A percentile compares a stretch with the other conserved stretches of the same genome.
These are phyloP conservation scores for Oceanodroma leucorhoa DNA, from an alignment of 2,797 vertebrate species.

Conservation along the genomic window DNA sequence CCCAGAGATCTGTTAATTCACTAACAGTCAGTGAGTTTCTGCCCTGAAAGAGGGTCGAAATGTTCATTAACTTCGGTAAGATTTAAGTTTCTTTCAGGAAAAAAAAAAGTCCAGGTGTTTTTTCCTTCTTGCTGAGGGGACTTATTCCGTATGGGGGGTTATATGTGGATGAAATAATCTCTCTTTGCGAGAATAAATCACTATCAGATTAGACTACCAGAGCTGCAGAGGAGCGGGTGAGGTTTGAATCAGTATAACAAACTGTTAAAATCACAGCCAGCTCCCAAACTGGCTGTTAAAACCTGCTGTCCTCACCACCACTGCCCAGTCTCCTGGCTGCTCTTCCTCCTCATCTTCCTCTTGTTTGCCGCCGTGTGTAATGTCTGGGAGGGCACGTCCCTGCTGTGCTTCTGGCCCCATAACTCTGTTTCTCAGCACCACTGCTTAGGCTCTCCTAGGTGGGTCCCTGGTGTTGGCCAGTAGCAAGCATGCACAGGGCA, in stretches of 20 bases:
- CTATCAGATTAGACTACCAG: background rate
- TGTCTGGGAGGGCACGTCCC: background rate
- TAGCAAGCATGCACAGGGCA: background rate
- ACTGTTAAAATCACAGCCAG: slow-evolving; percentile 10
- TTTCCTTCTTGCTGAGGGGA: background rate
- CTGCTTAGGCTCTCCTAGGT: background rate
- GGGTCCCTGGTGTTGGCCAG: background rate
- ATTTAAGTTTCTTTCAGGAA: background rate
- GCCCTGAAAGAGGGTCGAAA: background rate
- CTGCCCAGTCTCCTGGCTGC: background rate
- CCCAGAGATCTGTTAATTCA: background rate
- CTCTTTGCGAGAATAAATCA: background rate
- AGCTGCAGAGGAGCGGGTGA: background rate
- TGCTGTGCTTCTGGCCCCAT: background rate
- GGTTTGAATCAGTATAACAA: slow-evolving; percentile 12
- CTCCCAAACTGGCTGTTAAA: background rate
- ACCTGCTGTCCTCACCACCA: background rate
- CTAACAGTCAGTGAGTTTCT: background rate
- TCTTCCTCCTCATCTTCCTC: background rate
- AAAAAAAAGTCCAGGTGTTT: accelerated
- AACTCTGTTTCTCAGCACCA: background rate
- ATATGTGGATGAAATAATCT: background rate
- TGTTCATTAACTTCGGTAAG: background rate
- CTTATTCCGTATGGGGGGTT: background rate
- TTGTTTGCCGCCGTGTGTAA: background rate